Base-by-base conservation (phyloP, 2,888 invertebrate genomes). In the Exephanes ischioxanthus region DNA sequence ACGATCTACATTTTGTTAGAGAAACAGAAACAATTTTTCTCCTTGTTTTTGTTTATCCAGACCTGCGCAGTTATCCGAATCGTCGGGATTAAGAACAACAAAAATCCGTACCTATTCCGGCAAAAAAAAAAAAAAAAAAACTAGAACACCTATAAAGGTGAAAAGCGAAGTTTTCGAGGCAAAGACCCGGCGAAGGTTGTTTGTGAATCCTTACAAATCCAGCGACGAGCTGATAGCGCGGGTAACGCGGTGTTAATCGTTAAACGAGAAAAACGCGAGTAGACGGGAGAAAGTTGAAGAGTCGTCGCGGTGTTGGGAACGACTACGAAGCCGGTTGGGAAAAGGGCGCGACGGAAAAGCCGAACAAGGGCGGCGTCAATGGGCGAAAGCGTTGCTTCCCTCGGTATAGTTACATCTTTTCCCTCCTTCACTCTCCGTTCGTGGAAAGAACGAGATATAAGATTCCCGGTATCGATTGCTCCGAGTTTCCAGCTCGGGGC, bases 401-500 rank as follows among this genome's bases (percentile, higher is more conserved):
- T 22, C 61, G 53, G 53, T 6, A 68, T 48, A 76, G 61, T 77
- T 81, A 51, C 67, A 51, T 33, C 33, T 63, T 63, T 11, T 58
- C 33, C 14, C 53, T 51, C 51, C 71, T 66, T 55, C 66, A n/a
- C 41, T n/a, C 37, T 45, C 3, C 30, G 48, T 22, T 63, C 63
- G 41, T 55, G 70, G 70, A 51, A 61, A 67, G 78, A 77, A 51
- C 63, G 63, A 53, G 63, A 76, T 81, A 85, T 71, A 71, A 85
- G 80, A 83, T 85, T 58, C 75, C 63, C 83, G 72, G 53, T 85
- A 85, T 85, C 85, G 85, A 85, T 85, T 85, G 72, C 80, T 79
- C 80, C 83, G 55, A 85, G 83, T 77, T 83, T 67, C 80, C 22
- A 71, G 76, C 79, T 75, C 45, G 19, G 45, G 51, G 71, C 33